Evolutionary conservation across 2,888 invertebrate genomes (phyloP).

Genomic region (Pandemis corylana): DNA sequence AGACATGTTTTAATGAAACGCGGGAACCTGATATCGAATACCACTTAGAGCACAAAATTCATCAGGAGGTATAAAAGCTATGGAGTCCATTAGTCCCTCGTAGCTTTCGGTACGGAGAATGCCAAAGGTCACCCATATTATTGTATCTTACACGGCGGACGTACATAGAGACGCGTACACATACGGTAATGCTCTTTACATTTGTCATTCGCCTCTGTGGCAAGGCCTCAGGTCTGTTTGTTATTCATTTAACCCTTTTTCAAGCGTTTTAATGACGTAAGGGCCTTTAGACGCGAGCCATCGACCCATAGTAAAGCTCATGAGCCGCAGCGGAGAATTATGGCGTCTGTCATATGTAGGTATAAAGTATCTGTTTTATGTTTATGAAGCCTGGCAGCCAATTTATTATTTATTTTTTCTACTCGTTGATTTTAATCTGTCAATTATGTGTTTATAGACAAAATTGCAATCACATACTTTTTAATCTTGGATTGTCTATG

Average conservation of each 20-base stretch:
- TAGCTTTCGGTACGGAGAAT: conserved; percentile 55
- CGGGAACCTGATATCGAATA: conserved; percentile 26
- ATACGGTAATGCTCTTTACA: conserved; percentile 2
- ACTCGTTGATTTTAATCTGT: too few species aligned
- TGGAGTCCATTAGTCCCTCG: conserved; percentile 65
- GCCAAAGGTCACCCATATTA: conserved; percentile 59
- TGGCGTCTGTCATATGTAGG: not conserved
- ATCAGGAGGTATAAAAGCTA: conserved; percentile 63
- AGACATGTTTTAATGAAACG: conserved; percentile 15
- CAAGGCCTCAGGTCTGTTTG: conserved; percentile 32
- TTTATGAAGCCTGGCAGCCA: not conserved
- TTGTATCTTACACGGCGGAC: conserved; percentile 36
- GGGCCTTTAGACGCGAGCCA: conserved; percentile 12
- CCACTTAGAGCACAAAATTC: conserved; percentile 59
- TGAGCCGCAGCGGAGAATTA: not conserved
- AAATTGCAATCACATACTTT: too few species aligned
- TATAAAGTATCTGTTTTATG: not conserved
- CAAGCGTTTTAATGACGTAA: conserved; percentile 20
- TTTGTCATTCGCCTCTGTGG: conserved; percentile 32
- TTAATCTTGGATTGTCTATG: too few species aligned
- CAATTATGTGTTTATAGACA: too few species aligned
- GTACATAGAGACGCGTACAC: conserved; percentile 3
- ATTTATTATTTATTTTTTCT: not conserved
- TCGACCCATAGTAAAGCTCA: conserved; percentile 11
- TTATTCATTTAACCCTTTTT: conserved; percentile 37